Evolutionary conservation across 2,888 invertebrate genomes (phyloP).

Genomic region (Lasioglossum villosulum): DNA sequence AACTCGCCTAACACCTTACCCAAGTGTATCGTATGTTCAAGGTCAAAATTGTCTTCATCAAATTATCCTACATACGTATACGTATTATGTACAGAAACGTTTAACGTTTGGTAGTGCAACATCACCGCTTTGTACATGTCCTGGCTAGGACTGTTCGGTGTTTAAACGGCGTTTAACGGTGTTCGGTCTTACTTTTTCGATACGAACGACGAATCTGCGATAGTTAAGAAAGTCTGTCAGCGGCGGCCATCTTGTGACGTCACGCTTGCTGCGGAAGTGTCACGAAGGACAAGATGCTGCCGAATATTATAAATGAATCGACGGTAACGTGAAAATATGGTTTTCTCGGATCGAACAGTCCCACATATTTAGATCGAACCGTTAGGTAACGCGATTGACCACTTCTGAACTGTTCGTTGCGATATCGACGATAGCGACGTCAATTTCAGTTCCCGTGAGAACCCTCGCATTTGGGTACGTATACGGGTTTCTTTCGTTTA

Average conservation of each 20-base stretch:
- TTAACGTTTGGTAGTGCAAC: background rate
- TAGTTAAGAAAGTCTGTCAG: no score
- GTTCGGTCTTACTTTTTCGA: background rate
- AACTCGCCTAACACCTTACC: background rate
- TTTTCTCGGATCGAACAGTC: no score
- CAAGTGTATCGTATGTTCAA: conserved; percentile 37
- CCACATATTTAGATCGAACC: no score
- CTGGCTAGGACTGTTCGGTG: no score
- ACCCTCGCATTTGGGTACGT: no score
- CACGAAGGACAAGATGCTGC: background rate
- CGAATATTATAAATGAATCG: background rate
- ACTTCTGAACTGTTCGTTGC: no score
- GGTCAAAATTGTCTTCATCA: conserved; percentile 36
- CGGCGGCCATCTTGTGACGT: background rate
- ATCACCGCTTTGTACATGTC: no score
- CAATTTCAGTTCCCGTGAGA: background rate
- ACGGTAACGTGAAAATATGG: background rate
- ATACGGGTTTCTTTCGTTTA: no score
- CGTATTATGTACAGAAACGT: background rate
- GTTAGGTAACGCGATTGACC: no score
- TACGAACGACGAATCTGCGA: no score
- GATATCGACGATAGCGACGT: no score
- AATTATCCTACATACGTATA: background rate
- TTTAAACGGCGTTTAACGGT: no score
- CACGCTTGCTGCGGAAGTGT: background rate